Evolutionary conservation across 2,888 invertebrate species (phyloP), one percentile per base, ranked within the genome.

Genomic region (Acleris literana): DNA sequence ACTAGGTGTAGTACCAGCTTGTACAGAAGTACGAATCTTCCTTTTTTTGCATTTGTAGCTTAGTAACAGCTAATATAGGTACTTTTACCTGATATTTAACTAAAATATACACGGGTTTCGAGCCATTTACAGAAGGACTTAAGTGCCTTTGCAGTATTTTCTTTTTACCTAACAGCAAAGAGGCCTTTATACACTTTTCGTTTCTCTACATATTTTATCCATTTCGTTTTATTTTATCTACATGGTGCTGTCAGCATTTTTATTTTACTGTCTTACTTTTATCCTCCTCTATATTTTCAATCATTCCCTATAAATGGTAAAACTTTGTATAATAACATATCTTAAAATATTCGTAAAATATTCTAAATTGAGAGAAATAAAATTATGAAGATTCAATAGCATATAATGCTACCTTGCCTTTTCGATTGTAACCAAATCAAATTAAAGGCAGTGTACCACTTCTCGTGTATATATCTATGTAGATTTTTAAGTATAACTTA

Each of bases 321-420:
- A 55, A 46, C 53, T 56, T 66, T 70, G 51, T 64, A 1, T 6
- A 6, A 6, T 25, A 63, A 70, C 65, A 71, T 71, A 66, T 71
- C 68, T 54, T 68, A 71, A 70, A 7, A 71, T 72, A 62, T 57
- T 52, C 68, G 66, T 51, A 69, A 71, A 54, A 68, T 71, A 33
- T 39, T 33, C 64, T 72, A 64, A 70, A 71, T 66, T 59, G 52
- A 62, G 57, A 66, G 57, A 57, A 66, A 62, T 43, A 20, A 39
- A 1, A 39, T 46, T 55, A 43, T 48, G 53, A 65, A 55, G 3
- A 52, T 17, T 55, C 17, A 39, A 59, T 79, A 81, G 87, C 87
- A 87, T 87, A 68, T 68, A 87, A 87, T 88, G 87, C 86, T 70
- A 75, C 77, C 86, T 86, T 87, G 86, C 88, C 86, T 81, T 77